Base-by-base conservation (phyloP, 2,113 vertebrate genomes). In the Corydoras sp. region DNA sequence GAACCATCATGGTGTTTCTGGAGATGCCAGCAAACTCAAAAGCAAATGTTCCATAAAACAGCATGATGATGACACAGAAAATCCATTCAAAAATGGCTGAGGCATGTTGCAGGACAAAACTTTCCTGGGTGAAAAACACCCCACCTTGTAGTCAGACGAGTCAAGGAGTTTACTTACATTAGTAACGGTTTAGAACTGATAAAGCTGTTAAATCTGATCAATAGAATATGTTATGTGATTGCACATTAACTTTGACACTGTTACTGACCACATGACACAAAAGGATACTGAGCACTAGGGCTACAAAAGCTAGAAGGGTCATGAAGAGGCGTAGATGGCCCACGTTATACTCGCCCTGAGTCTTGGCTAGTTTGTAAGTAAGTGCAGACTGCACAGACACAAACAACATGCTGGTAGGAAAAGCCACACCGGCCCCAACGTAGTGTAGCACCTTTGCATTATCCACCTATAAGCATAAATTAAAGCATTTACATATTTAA, bases 221-320 rank as follows among this genome's bases (percentile, higher is more conserved):
- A 24, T 24, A 24, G 2, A 24, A 24, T 24, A 24, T 24, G 18
- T 24, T 24, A 24, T 24, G 18, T 24, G 18, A 24, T 24, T 43
- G 7, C 35, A 43, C 35, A 43, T 5, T 43, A 43, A 43, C 7
- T 43, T 43, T 5, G 7, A 5, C 35, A 12, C 13, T 12, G 51
- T 12, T 35, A 50, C 8, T n/a, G 24, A 60, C 58, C 32, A 7
- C 24, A 9, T n/a, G 13, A 69, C 43, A 56, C 10, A 55, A 68
- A 83, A 94, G 91, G 93, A 95, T 95, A 94, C 92, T 94, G 82
- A 94, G 91, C 69, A 94, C 76, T 0, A 95, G 87, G 15, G 89
- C 85, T 64, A 93, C 2, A 62, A 94, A 88, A 1, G 91, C 91
- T 79, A 93, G 72, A n/a, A 86, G 62, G 0, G 88, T 86, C 79